phyloP scores from a whole-genome alignment of 1,140 invertebrate genomes.

The Vanessa tameamea region DNA sequence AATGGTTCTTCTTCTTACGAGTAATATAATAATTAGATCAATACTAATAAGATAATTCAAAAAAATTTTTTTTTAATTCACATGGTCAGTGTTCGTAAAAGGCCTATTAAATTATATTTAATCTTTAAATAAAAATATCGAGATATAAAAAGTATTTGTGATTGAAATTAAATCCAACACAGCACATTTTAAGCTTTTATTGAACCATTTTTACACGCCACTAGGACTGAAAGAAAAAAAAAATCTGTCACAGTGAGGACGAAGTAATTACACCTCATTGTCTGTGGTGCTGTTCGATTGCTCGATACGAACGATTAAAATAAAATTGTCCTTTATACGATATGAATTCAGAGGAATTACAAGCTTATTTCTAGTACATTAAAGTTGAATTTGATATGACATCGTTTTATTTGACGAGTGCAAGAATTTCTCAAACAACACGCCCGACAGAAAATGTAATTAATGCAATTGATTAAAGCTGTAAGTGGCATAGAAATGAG shows the following conservation, averaged over 20 bases:
- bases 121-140: neutral
- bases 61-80: too few species aligned
- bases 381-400: conserved; percentile 12
- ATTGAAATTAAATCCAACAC: neutral
- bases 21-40: too few species aligned
- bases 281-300: conserved; percentile 50
- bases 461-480: conserved; percentile 58
- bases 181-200: conserved; percentile 7
- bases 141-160: neutral
- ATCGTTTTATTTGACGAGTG: conserved; percentile 20
- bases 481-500: conserved; percentile 38
- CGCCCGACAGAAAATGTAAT: conserved; percentile 45
- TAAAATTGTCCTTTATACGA: conserved; percentile 47
- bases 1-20: too few species aligned
- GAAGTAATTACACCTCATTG: conserved; percentile 59
- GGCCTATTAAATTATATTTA: too few species aligned
- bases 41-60: too few species aligned
- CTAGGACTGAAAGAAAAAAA: conserved; percentile 14
- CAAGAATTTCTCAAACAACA: conserved; percentile 41
- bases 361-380: neutral
- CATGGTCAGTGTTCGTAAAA: too few species aligned
- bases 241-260: conserved; percentile 41
- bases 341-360: conserved; percentile 10
- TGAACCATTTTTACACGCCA: conserved; percentile 7
- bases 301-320: conserved; percentile 58